These are phyloP conservation scores for Ciconia nigra DNA, from an alignment of 2,797 vertebrate species.

Conservation along the genomic window DNA sequence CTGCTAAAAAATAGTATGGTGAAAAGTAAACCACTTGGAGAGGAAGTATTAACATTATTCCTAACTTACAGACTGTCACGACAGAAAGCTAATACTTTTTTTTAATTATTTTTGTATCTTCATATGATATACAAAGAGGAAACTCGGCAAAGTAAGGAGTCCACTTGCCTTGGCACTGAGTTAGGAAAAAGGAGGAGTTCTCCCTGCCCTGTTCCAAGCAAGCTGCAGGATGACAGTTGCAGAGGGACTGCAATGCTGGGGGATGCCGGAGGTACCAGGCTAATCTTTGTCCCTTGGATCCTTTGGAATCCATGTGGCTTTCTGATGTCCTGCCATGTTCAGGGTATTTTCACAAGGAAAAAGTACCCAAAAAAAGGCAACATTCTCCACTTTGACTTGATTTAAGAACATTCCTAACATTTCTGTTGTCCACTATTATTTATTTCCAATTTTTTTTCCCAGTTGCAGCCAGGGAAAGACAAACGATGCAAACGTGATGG, in stretches of 20 bases:
- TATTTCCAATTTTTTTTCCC: neutral
- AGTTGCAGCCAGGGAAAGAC: neutral
- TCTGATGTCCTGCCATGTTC: neutral
- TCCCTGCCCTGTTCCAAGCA: neutral
- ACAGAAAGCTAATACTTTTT: neutral
- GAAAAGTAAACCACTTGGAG: conserved; percentile 10
- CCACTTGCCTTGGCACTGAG: neutral
- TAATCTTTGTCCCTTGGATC: neutral
- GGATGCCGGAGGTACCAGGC: neutral
- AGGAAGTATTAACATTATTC: conserved; percentile 31
- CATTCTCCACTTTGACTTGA: neutral
- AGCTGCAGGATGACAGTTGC: neutral
- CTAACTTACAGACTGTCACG: neutral
- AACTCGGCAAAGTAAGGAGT: neutral
- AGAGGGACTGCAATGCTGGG: neutral
- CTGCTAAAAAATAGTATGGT: neutral
- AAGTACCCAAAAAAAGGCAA: neutral
- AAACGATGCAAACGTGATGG: neutral
- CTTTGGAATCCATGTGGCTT: neutral
- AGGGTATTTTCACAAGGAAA: neutral
- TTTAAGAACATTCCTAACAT: neutral
- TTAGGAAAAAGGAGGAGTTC: neutral
- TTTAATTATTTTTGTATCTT: neutral
- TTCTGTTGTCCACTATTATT: neutral
- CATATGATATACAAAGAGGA: neutral